Conservation (phyloP, 1,140 invertebrate species). For the Probaryconus sp. region DNA sequence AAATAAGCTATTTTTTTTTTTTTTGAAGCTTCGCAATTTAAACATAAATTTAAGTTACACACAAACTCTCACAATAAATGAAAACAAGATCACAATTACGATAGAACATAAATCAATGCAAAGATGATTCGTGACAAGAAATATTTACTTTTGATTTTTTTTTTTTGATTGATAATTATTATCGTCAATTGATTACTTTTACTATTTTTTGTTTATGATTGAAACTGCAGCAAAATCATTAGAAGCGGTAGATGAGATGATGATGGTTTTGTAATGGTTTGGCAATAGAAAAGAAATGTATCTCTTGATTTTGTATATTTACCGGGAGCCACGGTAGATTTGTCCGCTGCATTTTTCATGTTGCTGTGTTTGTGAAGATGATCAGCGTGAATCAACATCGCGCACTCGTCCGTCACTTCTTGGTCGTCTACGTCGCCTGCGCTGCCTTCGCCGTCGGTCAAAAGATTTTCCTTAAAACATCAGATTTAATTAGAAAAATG, state of each 20-base stretch:
- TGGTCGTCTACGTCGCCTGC: slow-evolving; percentile 80
- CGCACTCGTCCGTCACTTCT: slow-evolving; percentile 91
- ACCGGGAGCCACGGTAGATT: slow-evolving; percentile 58
- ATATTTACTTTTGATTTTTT: too few species aligned
- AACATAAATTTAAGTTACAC: too few species aligned
- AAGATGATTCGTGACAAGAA: too few species aligned
- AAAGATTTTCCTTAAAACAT: slow-evolving; percentile 78
- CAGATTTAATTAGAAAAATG: too few species aligned
- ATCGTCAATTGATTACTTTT: not conserved
- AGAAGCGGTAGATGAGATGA: slow-evolving; percentile 43
- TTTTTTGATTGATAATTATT: too few species aligned
- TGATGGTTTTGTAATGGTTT: slow-evolving; percentile 40
- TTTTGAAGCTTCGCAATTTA: too few species aligned
- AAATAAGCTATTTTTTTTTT: too few species aligned
- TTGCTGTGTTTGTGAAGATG: slow-evolving; percentile 76
- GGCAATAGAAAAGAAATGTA: too few species aligned
- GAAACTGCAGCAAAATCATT: slow-evolving; percentile 31
- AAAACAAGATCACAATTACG: too few species aligned
- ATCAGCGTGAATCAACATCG: slow-evolving; percentile 86
- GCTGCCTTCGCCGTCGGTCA: slow-evolving; percentile 82
- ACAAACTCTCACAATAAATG: too few species aligned
- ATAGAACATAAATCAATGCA: too few species aligned
- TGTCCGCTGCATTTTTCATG: slow-evolving; percentile 71
- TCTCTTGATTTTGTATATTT: slow-evolving; percentile 21
- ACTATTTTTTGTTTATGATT: not conserved